Conservation (phyloP, 35 echinoderm and acorn worm genomes). For the Ptychodera flava region DNA sequence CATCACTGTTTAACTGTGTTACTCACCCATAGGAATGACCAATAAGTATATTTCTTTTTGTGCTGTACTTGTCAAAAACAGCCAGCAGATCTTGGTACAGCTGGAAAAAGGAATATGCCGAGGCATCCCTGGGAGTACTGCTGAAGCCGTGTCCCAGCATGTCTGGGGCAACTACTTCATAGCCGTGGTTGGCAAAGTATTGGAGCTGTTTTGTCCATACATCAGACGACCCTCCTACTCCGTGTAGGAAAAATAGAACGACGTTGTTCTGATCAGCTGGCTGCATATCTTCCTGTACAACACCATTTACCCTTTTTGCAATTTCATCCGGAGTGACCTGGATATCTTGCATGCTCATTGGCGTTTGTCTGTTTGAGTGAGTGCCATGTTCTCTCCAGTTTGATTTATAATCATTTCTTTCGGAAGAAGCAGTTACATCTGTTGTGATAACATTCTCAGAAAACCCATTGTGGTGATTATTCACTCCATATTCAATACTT, state of each 20-base stretch:
- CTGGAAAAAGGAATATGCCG: conserved; percentile 73
- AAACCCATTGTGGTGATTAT: background rate
- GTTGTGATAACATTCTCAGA: background rate
- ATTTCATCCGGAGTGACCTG: background rate
- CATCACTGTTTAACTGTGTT: too few relatives aligned
- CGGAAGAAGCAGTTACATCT: background rate
- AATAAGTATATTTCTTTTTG: conserved; percentile 86
- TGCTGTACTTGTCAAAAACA: conserved; percentile 81
- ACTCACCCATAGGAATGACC: conserved; percentile 99
- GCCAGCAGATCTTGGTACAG: conserved; percentile 65
- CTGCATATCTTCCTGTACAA: too few relatives aligned
- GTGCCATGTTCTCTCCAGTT: background rate
- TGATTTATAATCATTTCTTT: background rate
- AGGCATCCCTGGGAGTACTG: conserved; percentile 44
- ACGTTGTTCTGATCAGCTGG: too few relatives aligned
- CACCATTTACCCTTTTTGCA: background rate
- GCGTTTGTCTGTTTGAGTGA: background rate
- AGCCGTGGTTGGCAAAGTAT: conserved; percentile 64
- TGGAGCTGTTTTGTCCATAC: conserved; percentile 72
- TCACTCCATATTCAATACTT: background rate
- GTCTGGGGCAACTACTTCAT: conserved; percentile 86
- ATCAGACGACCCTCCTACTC: conserved; percentile 76
- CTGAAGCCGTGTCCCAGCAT: conserved; percentile 92
- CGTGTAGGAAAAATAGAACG: conserved; percentile 88
- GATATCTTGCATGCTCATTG: background rate